Evolutionary conservation across 1,140 invertebrate species (phyloP).

Genomic region (Macrotrachela quadricornifera): DNA sequence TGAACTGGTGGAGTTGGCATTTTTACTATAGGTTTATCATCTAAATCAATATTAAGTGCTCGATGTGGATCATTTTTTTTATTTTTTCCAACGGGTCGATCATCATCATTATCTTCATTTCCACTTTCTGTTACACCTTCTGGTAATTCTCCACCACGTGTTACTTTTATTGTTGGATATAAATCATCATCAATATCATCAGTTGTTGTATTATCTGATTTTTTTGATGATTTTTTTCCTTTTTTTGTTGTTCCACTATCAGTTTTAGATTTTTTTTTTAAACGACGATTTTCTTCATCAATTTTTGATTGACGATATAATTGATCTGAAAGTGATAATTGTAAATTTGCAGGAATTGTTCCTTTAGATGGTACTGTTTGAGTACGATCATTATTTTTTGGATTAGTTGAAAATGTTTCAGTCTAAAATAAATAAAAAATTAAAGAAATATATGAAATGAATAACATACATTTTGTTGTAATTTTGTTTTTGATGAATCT

Average conservation of each 20-base stretch:
- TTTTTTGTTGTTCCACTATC: constrained; percentile 13
- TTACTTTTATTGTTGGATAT: constrained; percentile 2
- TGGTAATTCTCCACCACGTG: not conserved
- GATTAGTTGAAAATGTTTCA: too few relatives aligned
- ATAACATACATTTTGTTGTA: too few relatives aligned
- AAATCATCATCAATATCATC: constrained; percentile 15
- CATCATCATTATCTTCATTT: constrained; percentile 37
- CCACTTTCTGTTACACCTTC: not conserved
- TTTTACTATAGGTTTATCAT: constrained; percentile 36
- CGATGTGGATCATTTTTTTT: constrained; percentile 59
- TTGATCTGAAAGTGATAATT: constrained; percentile 3
- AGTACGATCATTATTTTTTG: too few relatives aligned
- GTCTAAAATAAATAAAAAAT: too few relatives aligned
- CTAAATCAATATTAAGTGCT: constrained; percentile 76
- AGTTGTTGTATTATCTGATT: constrained; percentile 28
- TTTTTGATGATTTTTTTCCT: constrained; percentile 40
- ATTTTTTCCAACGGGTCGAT: not conserved
- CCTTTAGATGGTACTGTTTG: too few relatives aligned
- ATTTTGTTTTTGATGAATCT: constrained; percentile 14
- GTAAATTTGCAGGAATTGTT: too few relatives aligned
- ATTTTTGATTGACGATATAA: constrained; percentile 6
- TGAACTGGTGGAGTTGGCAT: not conserved
- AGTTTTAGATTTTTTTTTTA: constrained; percentile 19
- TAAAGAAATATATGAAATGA: too few relatives aligned
- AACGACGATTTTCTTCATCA: constrained; percentile 8